A percentile compares a stretch with the other conserved stretches of the same genome.
These are phyloP conservation scores for Heliocidaris erythrogramma DNA, from an alignment of 35 echinoderm and acorn worm species.

Conservation along the genomic window DNA sequence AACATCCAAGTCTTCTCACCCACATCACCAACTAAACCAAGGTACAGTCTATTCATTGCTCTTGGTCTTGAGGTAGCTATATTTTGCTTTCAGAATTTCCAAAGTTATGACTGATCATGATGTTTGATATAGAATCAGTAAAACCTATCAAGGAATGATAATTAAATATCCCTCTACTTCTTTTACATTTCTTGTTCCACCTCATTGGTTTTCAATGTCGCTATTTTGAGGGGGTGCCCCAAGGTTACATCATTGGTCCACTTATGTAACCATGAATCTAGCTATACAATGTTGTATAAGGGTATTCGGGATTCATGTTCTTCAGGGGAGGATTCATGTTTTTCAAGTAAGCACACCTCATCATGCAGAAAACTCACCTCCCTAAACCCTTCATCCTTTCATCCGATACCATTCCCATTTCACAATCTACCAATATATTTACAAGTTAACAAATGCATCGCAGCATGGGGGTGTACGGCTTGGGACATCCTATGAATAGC, in stretches of 20 bases:
- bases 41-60: constrained; percentile 20
- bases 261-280: neutral
- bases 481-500: no score
- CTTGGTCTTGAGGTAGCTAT: no score
- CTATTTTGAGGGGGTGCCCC: neutral
- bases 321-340: neutral
- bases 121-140: neutral
- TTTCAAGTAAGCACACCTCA: neutral
- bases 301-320: neutral
- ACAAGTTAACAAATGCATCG: neutral
- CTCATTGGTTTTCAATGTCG: neutral
- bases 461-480: neutral
- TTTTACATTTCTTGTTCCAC: neutral
- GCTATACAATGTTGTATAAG: neutral
- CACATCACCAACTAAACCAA: constrained; percentile 14
- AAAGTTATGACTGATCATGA: neutral
- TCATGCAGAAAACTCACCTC: no score
- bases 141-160: neutral
- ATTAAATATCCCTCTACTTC: neutral
- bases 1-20: constrained; percentile 75
- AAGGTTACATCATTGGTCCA: neutral
- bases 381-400: neutral
- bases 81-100: no score
- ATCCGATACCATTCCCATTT: neutral
- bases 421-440: neutral